Evolutionary conservation across 2,113 vertebrate species (phyloP).

Genomic region (Salvelinus namaycush): DNA sequence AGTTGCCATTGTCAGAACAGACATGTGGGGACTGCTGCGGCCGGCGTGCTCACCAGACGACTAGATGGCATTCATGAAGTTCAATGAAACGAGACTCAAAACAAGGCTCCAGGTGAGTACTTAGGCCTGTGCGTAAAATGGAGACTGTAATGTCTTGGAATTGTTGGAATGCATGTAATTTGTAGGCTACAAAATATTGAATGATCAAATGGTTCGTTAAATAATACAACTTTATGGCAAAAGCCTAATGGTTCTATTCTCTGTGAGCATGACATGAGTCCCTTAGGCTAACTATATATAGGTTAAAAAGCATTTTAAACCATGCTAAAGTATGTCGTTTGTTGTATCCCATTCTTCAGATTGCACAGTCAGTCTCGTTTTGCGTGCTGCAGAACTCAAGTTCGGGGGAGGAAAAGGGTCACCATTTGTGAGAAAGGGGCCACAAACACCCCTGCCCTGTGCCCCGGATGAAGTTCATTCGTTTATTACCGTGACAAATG

Average conservation of each 20-base stretch:
- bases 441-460: neutral
- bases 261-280: no score
- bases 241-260: no score
- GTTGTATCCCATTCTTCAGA: no score
- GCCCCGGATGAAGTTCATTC: conserved; percentile 11
- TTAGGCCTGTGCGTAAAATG: neutral
- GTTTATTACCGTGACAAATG: neutral
- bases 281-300: no score
- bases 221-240: neutral
- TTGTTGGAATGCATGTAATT: neutral
- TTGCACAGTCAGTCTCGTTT: neutral
- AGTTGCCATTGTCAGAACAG: conserved; percentile 74
- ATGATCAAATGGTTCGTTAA: neutral
- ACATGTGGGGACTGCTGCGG: conserved; percentile 64
- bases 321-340: no score
- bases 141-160: neutral
- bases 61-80: conserved; percentile 57
- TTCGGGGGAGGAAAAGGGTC: conserved; percentile 32
- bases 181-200: neutral
- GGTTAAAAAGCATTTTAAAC: no score
- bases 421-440: neutral
- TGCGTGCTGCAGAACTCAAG: conserved; percentile 27
- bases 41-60: conserved; percentile 48
- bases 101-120: neutral
- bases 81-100: conserved; percentile 41